A percentile compares a stretch with the other conserved stretches of the same genome.
These are phyloP conservation scores for Sylvicapra grimmia DNA, from an alignment of 2,113 vertebrate genomes.

Conservation along the genomic window DNA sequence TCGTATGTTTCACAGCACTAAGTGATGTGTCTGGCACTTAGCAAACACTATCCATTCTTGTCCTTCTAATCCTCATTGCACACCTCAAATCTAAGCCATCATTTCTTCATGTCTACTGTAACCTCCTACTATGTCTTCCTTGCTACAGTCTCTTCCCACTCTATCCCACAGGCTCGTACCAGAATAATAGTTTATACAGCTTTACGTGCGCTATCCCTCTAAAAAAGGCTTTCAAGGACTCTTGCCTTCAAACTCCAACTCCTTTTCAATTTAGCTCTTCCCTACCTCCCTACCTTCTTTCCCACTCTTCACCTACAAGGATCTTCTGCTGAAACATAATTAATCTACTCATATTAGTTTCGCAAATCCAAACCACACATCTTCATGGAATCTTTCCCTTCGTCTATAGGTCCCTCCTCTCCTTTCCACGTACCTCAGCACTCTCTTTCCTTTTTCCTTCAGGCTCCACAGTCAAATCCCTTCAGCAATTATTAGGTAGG, in stretches of 20 bases:
- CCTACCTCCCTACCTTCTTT: not conserved
- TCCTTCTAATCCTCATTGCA: not conserved
- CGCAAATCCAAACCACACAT: accelerated
- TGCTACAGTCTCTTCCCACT: not conserved
- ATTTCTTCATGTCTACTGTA: not conserved
- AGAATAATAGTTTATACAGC: not conserved
- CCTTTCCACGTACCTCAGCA: not conserved
- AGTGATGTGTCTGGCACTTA: not conserved
- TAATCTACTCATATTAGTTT: not conserved
- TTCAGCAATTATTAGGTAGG: not conserved
- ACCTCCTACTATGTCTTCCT: not conserved
- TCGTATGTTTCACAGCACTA: not conserved
- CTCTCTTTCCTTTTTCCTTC: not conserved
- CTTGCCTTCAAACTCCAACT: not conserved
- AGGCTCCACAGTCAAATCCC: not conserved
- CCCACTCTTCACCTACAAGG: not conserved
- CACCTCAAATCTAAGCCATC: not conserved
- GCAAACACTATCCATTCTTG: not conserved
- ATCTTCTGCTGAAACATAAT: not conserved
- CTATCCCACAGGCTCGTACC: not conserved
- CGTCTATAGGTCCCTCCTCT: not conserved
- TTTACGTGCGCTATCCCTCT: not conserved
- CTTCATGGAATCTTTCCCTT: not conserved
- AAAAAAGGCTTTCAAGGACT: not conserved
- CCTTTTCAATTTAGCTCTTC: not conserved